Evolutionary conservation across 2,797 vertebrate species (phyloP), one percentile per base, ranked within the genome.

Genomic region (Sebastes variabilis): DNA sequence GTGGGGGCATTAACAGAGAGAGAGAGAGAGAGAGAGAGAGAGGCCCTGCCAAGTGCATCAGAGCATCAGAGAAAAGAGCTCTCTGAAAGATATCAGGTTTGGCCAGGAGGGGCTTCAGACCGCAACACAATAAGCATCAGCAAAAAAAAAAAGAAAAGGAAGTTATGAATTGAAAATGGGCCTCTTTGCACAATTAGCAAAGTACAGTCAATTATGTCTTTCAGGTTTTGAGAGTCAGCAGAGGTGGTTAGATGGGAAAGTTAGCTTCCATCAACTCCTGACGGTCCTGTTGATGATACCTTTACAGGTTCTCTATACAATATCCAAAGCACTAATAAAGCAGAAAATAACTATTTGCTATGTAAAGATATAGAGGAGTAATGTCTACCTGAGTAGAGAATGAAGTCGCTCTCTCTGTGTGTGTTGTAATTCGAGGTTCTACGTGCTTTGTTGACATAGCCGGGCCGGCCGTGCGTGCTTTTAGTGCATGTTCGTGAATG

Each of bases 21-120:
- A 82, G 71, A 20, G n/a, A 32, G 32, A 32, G 30, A 32, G 30
- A 86, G 87, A 68, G 81, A 64, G 66, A 49, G 69, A 78, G 64
- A 55, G 85, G 81, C 55, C 65, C 83, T 88, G 91, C 91, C 92
- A 94, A 95, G 89, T 93, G 92, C 90, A 94, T 93, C 93, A 88
- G 90, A 89, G 92, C 93, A 90, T 93, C 82, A 90, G 87, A 93
- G 89, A 90, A 88, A 88, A 88, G 80, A 88, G 83, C 90, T 91
- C 89, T 90, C 81, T 88, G 87, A 90, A 83, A 93, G 83, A 93
- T 91, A 94, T 94, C 94, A 90, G 84, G 91, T 95, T 95, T 89
- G 91, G 82, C 90, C 90, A 93, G 93, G 91, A 92, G 91, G 88
- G 85, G 85, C 83, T 91, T 91, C 84, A 86, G 84, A 77, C 79